Conservation (phyloP, 2,888 invertebrate genomes). For the Allolobophora icterica region DNA sequence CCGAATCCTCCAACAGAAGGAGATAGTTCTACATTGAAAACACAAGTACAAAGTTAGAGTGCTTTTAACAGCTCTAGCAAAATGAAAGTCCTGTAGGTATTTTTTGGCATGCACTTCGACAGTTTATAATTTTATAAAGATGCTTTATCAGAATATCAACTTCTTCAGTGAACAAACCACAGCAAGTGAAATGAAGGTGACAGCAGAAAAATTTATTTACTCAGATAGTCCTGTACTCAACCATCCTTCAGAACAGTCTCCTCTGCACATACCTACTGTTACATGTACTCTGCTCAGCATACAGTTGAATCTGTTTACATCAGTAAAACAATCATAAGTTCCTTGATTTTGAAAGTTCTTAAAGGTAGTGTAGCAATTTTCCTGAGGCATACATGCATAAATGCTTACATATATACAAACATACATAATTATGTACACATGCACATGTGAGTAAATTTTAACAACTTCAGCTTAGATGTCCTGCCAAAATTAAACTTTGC, state of each 20-base stretch:
- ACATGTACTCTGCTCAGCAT: too few species aligned
- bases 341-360: neutral
- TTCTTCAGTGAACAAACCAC: neutral
- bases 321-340: neutral
- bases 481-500: neutral
- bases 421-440: too few species aligned
- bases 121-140: neutral
- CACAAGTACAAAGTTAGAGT: neutral
- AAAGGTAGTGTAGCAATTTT: neutral
- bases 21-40: conserved; percentile 20
- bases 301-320: neutral
- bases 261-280: neutral
- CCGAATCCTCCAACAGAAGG: neutral
- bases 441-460: neutral
- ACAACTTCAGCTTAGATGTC: neutral
- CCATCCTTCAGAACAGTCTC: neutral
- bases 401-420: neutral
- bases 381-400: neutral
- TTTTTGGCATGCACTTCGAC: neutral
- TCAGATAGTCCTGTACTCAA: too few species aligned
- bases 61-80: neutral
- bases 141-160: neutral
- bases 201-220: neutral
- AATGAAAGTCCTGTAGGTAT: neutral
- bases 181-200: neutral